Base-by-base conservation (phyloP, 2,888 invertebrate genomes). In the Pogonocherus hispidulus region DNA sequence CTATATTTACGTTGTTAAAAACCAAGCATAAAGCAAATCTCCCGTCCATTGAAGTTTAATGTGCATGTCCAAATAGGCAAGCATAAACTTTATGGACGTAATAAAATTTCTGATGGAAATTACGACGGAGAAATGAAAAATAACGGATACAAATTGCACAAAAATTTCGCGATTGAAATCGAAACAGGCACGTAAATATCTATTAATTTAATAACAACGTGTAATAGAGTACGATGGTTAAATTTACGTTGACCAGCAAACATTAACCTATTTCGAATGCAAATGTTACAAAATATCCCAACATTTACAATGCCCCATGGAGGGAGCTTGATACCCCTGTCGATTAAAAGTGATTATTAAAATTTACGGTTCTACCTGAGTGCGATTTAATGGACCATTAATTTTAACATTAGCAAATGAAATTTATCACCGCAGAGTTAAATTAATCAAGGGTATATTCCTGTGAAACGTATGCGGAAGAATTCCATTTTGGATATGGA, bases 181-280 rank as follows among this genome's bases (percentile, higher is more conserved):
- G 16, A 32, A 32, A 8, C 27, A 3, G 18, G 32, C 5, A 32
- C 52, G 32, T 52, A 32, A 52, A 52, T 14, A 18, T 52, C 52
- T 52, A 52, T 52, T 52, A 52, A 52, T 35, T 52, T 52, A 16
- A 52, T 52, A 32, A 18, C 27, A 32, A n/a, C 49, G 14, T 32
- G 27, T 52, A 32, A 52, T 32, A 19, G 20, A 47, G 32, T 5
- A 22, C 19, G 18, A 47, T 35, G 20, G 47, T 59, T 44, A 47
- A 59, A 59, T 59, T 55, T 47, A 47, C 32, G 47, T 9, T 54
- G 27, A 35, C 35, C 52, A 66, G 62, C 63, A 66, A 66, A 63
- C 70, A 70, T 67, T 70, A 70, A 70, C 66, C 67, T 64, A 67
- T 44, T 70, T 70, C 49, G 63, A 41, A 63, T 66, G 51, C 56